Evolutionary conservation across 2,113 vertebrate species (phyloP).

Genomic region (Proterorhinus semilunaris): DNA sequence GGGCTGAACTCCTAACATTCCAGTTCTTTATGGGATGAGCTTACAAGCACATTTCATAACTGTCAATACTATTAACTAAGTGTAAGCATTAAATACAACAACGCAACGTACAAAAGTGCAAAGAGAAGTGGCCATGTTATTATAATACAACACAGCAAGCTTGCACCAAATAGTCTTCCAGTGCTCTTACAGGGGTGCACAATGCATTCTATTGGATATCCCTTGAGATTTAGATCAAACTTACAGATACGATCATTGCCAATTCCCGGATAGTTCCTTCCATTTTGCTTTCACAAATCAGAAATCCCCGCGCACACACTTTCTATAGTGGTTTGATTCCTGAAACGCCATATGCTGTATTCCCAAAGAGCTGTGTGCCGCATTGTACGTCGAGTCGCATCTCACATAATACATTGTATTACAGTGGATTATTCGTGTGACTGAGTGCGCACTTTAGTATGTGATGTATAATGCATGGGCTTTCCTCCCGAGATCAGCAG

Average conservation of each 20-base stretch:
- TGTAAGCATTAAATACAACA: too few relatives aligned
- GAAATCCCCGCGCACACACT: not conserved
- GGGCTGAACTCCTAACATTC: too few relatives aligned
- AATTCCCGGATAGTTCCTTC: not conserved
- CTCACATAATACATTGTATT: not conserved
- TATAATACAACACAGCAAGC: too few relatives aligned
- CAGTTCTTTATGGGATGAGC: too few relatives aligned
- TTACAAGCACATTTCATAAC: too few relatives aligned
- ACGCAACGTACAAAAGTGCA: too few relatives aligned
- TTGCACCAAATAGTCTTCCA: not conserved
- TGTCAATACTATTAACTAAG: too few relatives aligned
- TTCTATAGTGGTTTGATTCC: not conserved
- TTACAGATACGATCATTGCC: not conserved
- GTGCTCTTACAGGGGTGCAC: not conserved
- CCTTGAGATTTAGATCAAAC: constrained; percentile 1
- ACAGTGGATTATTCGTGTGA: not conserved
- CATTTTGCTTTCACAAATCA: constrained; percentile 4
- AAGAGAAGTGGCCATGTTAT: too few relatives aligned
- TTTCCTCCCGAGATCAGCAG: not conserved
- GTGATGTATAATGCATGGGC: not conserved
- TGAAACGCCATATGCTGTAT: not conserved
- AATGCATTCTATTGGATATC: not conserved
- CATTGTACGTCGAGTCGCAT: not conserved
- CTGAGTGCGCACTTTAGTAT: not conserved
- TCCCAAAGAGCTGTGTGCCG: not conserved